Percentiles rank a stretch among this genome's conserved stretches.
Evolutionary conservation across 1,140 invertebrate genomes (phyloP).

Genomic region (Panulirus ornatus): DNA sequence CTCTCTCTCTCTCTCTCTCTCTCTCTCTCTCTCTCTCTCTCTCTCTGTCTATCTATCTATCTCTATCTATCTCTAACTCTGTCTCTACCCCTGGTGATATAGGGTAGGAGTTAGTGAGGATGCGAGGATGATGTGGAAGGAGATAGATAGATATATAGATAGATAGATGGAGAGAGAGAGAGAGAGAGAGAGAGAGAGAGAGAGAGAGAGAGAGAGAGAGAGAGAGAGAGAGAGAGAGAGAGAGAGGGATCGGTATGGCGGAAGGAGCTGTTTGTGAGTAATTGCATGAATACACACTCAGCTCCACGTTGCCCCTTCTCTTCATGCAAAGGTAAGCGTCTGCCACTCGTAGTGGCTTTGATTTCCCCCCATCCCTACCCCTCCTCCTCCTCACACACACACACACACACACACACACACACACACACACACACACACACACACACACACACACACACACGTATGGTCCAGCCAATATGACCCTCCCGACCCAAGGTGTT

Average conservation of each 20-base stretch:
- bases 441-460: constrained; percentile 8
- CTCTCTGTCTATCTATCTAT: constrained; percentile 15
- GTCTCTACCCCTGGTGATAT: background rate
- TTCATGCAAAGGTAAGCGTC: too few species aligned
- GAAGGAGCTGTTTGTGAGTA: background rate
- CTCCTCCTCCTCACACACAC: too few species aligned
- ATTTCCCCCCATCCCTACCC: background rate
- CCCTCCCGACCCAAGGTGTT: too few species aligned
- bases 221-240: background rate
- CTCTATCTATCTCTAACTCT: constrained; percentile 23
- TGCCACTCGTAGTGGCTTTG: too few species aligned
- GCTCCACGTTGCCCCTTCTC: background rate
- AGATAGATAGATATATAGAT: too few species aligned
- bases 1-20: constrained; percentile 12
- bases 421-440: constrained; percentile 3
- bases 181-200: background rate
- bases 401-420: background rate
- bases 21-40: background rate
- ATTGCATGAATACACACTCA: background rate
- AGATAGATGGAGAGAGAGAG: background rate
- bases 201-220: background rate
- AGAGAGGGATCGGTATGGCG: background rate
- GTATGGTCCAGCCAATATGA: too few species aligned
- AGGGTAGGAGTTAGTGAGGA: too few species aligned
- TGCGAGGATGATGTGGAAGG: too few species aligned